A percentile compares a stretch with the other conserved stretches of the same genome.
Conservation (phyloP, 2,888 invertebrate genomes). For the Polietes domitor region DNA sequence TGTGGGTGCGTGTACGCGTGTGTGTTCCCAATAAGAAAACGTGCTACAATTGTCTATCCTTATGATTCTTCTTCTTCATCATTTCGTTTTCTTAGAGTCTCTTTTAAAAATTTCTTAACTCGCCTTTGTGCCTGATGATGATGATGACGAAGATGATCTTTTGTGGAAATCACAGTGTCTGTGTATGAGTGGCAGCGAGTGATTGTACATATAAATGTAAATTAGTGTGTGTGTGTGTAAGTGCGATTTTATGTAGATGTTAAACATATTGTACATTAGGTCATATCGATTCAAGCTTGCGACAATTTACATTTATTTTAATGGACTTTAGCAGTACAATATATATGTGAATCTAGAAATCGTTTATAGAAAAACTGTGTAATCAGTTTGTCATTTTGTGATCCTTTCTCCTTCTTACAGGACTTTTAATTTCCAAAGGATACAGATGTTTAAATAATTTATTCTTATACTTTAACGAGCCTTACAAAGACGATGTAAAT, state of each 20-base stretch:
- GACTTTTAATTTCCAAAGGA: too few species aligned
- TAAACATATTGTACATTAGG: too few species aligned
- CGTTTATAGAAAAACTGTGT: too few species aligned
- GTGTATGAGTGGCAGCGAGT: background rate
- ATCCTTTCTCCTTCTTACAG: too few species aligned
- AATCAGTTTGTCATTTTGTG: too few species aligned
- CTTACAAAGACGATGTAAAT: too few species aligned
- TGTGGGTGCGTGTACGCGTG: background rate
- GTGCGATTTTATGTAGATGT: constrained; percentile 5
- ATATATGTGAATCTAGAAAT: too few species aligned
- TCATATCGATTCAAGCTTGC: too few species aligned
- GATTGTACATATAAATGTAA: background rate
- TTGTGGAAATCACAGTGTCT: background rate
- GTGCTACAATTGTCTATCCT: background rate
- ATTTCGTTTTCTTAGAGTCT: background rate
- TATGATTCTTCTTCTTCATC: background rate
- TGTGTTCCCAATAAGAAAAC: constrained; percentile 10
- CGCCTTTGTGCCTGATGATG: background rate
- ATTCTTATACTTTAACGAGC: too few species aligned
- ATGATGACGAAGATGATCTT: background rate
- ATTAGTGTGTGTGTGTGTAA: background rate
- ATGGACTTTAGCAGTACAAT: too few species aligned
- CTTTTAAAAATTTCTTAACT: background rate
- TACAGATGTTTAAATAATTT: too few species aligned
- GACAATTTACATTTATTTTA: too few species aligned